Conservation (phyloP, 2,797 vertebrate genomes). For the Sylvia borin region DNA sequence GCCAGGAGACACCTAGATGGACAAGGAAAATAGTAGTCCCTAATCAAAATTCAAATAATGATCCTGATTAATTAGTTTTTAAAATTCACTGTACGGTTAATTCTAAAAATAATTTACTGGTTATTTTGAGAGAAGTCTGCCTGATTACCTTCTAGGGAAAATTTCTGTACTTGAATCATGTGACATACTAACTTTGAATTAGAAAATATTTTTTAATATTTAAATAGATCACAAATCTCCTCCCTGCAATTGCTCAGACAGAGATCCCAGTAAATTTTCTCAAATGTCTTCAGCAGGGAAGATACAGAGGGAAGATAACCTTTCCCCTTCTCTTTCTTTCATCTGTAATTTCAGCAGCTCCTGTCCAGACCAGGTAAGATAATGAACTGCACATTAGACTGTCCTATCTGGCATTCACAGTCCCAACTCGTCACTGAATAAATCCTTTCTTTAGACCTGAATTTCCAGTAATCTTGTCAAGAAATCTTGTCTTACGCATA, state of each 20-base stretch:
- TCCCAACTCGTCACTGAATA: neutral
- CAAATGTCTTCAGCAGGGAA: neutral
- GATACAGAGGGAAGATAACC: neutral
- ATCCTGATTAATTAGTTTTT: neutral
- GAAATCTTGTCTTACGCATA: neutral
- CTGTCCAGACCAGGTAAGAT: neutral
- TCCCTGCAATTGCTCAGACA: neutral
- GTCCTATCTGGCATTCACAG: neutral
- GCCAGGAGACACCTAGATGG: neutral
- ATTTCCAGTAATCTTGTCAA: neutral
- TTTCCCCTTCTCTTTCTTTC: neutral
- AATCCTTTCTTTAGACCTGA: neutral
- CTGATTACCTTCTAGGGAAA: neutral
- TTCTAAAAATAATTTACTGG: neutral
- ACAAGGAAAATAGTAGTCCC: neutral
- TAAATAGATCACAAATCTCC: neutral
- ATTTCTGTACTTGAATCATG: neutral
- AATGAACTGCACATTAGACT: neutral
- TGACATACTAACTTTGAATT: neutral
- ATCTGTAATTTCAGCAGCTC: neutral
- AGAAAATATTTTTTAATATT: neutral
- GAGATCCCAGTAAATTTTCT: neutral
- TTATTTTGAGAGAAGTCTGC: neutral
- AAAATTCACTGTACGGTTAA: neutral
- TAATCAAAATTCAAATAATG: neutral